Conservation (phyloP, 2,797 vertebrate species). For the Masticophis lateralis region DNA sequence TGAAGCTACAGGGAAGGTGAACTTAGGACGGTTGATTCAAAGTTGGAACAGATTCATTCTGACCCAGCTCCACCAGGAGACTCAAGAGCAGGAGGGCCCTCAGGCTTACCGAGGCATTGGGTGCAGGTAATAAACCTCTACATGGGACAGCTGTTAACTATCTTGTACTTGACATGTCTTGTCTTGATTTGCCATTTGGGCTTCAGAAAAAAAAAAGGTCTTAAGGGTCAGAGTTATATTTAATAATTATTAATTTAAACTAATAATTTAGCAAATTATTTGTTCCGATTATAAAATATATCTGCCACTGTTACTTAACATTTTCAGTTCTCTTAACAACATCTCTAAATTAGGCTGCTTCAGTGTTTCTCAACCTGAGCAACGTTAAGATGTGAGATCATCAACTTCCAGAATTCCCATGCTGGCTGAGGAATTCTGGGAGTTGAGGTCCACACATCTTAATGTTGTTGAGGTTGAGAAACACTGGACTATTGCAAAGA, state of each 20-base stretch:
- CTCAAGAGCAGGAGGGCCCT: conserved; percentile 93
- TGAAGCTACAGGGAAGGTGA: conserved; percentile 93
- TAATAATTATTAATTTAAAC: not conserved
- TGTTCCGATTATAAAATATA: not conserved
- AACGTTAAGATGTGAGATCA: not conserved
- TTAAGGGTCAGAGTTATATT: not conserved
- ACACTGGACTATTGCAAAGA: not conserved
- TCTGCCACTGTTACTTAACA: not conserved
- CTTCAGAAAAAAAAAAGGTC: not conserved
- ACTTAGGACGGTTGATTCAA: conserved; percentile 91
- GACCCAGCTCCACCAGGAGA: conserved; percentile 97
- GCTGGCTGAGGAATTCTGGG: not conserved
- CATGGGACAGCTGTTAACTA: not conserved
- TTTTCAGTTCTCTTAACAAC: not conserved
- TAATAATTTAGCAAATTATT: not conserved
- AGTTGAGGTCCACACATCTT: not conserved
- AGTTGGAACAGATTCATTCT: conserved; percentile 99
- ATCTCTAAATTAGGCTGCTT: not conserved
- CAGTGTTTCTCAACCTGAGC: not conserved
- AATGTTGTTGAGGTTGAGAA: not conserved
- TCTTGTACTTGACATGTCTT: not conserved
- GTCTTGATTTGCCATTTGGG: not conserved
- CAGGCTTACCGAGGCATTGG: conserved; percentile 91
- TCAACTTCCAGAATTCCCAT: not conserved
- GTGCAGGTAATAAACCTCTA: conserved; percentile 74